These are phyloP conservation scores for Eurois occulta DNA, from an alignment of 2,888 invertebrate genomes.

Conservation along the genomic window DNA sequence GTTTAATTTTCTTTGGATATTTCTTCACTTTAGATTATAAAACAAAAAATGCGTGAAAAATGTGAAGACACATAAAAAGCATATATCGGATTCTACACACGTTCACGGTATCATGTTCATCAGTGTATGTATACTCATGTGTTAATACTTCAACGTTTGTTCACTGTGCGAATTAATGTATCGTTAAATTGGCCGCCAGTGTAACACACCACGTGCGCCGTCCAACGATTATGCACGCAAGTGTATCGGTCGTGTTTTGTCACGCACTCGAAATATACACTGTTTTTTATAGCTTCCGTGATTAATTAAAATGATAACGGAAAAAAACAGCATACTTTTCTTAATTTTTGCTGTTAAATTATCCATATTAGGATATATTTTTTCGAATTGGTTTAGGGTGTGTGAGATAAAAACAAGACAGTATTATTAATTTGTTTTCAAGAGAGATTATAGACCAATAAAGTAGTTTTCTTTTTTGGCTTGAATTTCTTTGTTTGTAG, in stretches of 20 bases:
- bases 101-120: constrained; percentile 49
- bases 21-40: neutral
- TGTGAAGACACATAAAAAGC: constrained; percentile 6
- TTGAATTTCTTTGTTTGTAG: too few species aligned
- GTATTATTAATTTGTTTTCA: neutral
- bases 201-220: constrained; percentile 67
- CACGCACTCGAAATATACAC: constrained; percentile 53
- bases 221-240: constrained; percentile 68
- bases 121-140: constrained; percentile 57
- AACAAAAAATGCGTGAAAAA: constrained; percentile 23
- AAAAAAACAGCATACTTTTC: neutral
- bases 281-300: constrained; percentile 33
- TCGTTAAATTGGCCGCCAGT: constrained; percentile 70
- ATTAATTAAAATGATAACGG: constrained; percentile 40
- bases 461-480: too few species aligned
- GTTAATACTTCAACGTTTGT: constrained; percentile 59
- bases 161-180: constrained; percentile 69
- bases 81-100: constrained; percentile 22
- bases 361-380: neutral
- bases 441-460: neutral
- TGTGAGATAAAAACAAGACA: neutral
- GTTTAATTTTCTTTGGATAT: neutral
- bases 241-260: constrained; percentile 60
- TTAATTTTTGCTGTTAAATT: neutral
- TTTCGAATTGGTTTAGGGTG: neutral